phyloP scores from a whole-genome alignment of 2,888 invertebrate genomes.

The Pherbina coryleti region DNA sequence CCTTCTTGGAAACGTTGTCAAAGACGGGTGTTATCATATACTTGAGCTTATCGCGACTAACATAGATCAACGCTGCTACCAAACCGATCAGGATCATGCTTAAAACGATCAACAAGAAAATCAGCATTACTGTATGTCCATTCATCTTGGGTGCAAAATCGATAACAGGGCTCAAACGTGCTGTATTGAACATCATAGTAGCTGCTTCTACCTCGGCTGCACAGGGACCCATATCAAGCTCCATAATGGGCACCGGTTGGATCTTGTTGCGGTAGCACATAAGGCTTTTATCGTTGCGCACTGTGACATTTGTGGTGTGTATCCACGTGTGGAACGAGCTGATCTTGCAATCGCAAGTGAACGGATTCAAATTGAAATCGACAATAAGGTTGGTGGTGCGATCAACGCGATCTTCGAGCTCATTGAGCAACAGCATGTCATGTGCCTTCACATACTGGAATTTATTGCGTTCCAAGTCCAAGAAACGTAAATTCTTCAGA shows the following conservation, averaged over 20 bases:
- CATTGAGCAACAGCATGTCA: conserved; percentile 74
- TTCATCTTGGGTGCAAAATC: conserved; percentile 47
- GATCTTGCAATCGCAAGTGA: conserved; percentile 77
- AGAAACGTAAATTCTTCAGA: conserved; percentile 75
- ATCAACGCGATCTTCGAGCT: conserved; percentile 69
- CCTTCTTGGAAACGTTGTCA: conserved; percentile 77
- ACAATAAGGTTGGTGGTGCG: conserved; percentile 71
- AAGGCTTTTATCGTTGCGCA: conserved; percentile 73
- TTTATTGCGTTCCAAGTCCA: conserved; percentile 79
- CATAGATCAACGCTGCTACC: conserved; percentile 74
- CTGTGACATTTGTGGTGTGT: conserved; percentile 73
- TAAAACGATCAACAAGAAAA: conserved; percentile 72
- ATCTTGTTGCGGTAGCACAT: conserved; percentile 70
- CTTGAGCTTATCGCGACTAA: conserved; percentile 74
- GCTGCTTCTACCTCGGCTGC: conserved; percentile 61
- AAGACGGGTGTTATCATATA: conserved; percentile 75
- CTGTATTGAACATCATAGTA: conserved; percentile 59
- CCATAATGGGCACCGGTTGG: conserved; percentile 59
- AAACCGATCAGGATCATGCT: conserved; percentile 72
- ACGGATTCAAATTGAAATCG: conserved; percentile 77
- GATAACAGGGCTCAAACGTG: conserved; percentile 54
- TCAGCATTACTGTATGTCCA: conserved; percentile 66
- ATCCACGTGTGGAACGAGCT: conserved; percentile 76
- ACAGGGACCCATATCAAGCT: conserved; percentile 62
- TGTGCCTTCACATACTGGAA: conserved; percentile 73